Evolutionary conservation across 2,113 vertebrate genomes (phyloP).

Genomic region (Indri indri): DNA sequence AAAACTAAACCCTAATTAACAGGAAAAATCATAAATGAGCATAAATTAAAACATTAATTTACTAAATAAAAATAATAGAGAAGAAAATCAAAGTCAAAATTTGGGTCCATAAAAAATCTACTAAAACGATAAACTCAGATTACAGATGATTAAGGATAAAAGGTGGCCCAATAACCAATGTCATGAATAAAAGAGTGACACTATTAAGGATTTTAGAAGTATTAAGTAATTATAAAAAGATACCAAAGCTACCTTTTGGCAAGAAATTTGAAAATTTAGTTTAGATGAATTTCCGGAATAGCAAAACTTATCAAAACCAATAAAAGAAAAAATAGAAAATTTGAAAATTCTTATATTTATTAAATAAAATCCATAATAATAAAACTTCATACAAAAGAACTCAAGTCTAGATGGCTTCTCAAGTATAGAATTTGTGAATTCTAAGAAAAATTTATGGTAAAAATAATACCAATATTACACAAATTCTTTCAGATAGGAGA

Average conservation of each 20-base stretch:
- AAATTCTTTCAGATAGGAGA: not conserved
- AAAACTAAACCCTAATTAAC: not conserved
- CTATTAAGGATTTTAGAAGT: not conserved
- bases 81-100: not conserved
- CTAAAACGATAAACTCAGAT: not conserved
- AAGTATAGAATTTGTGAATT: not conserved
- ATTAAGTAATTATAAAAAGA: not conserved
- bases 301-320: not conserved
- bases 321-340: not conserved
- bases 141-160: not conserved
- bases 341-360: not conserved
- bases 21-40: not conserved
- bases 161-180: not conserved
- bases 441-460: not conserved
- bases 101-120: not conserved
- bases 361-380: not conserved
- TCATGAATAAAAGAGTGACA: not conserved
- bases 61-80: not conserved
- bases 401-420: not conserved
- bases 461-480: not conserved
- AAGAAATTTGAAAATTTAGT: not conserved
- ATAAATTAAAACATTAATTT: not conserved
- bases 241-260: not conserved
- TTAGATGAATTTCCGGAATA: not conserved
- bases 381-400: not conserved